Evolutionary conservation across 1,140 invertebrate species (phyloP), one percentile per base, ranked within the genome.

Genomic region (Drosophila parabipectinata): DNA sequence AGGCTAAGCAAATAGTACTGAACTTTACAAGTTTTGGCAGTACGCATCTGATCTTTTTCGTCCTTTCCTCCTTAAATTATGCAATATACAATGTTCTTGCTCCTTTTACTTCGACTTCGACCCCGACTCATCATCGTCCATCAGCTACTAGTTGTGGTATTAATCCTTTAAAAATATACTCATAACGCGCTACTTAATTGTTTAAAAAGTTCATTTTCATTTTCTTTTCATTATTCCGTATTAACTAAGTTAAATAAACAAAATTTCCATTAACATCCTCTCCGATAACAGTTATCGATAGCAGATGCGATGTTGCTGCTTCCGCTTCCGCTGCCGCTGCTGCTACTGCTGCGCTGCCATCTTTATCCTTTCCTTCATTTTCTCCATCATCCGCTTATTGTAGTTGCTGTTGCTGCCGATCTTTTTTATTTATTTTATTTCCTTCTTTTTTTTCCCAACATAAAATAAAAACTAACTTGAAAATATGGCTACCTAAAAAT

Each of bases 1-100:
- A 84, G 80, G 81, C 77, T 77, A 81, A 79, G 79, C 79, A 81
- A 85, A 77, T 81, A 85, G 87, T 90, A 87, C 87, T 77, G 87
- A 87, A 91, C 88, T 90, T 91, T 91, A 76, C 73, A 91, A 91
- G 89, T 89, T 90, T 90, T 90, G 89, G 89, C 89, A 91, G 89
- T 91, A 87, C 83, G 83, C 79, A 83, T 69, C 69, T 75, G 66
- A 69, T 87, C 61, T 77, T 77, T 47, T 59, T 52, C 47, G 21
- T 55, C 52, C 50, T 74, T 54, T 64, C 60, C 82, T 80, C 52
- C 66, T 77, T 81, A 85, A 85, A 85, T 85, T 85, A 87, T 85
- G 82, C 79, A 87, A 87, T 87, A 77, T 87, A 88, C 83, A 87
- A 87, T 75, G 72, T 84, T 67, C 54, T 72, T 74, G 78, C 51